Evolutionary conservation across 2,888 invertebrate species (phyloP), one percentile per base, ranked within the genome.

Genomic region (Arrhopalites spinosus): DNA sequence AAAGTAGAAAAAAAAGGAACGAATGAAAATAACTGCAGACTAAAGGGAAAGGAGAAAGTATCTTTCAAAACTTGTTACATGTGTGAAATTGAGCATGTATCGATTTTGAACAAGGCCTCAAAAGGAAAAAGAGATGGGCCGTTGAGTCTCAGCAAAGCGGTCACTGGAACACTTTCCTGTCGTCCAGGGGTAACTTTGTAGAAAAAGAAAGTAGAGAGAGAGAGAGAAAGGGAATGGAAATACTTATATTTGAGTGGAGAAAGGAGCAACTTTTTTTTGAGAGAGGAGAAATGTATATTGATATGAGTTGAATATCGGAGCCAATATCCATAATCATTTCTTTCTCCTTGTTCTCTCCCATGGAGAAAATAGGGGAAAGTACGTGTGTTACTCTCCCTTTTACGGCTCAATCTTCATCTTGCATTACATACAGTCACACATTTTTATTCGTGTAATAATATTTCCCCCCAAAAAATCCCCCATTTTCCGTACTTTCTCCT

Each of bases 281-380:
- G n/a, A n/a, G n/a, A 5, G 17, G 56, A 23, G 23, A 56, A 56
- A 69, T 69, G 69, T 69, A 30, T 47, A 69, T 50, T 53, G 69
- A 69, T 69, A 69, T 69, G 69, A 69, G 23, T 50, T 50, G 50
- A 69, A 47, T 69, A 69, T 69, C 69, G 70, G 69, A 64, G 50
- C 64, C 75, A 75, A 75, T 75, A 75, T 70, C 75, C 75, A 75
- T 75, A 75, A 75, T 75, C 75, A 75, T 75, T 69, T 75, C 75
- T 75, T 70, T 75, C 69, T 43, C 25, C n/a, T n/a, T n/a, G n/a
- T n/a, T 30, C 43, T 20, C 50, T 68, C 20, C 13, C 50, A 59
- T 7, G 25, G 23, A 59, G 25, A 8, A 25, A 25, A 8, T 2
- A 59, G 2, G 25, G 17, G 20, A 59, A 20, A 59, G 20, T 23